Evolutionary conservation across 1,140 invertebrate species (phyloP).

Genomic region (Lepeophtheirus salmonis): DNA sequence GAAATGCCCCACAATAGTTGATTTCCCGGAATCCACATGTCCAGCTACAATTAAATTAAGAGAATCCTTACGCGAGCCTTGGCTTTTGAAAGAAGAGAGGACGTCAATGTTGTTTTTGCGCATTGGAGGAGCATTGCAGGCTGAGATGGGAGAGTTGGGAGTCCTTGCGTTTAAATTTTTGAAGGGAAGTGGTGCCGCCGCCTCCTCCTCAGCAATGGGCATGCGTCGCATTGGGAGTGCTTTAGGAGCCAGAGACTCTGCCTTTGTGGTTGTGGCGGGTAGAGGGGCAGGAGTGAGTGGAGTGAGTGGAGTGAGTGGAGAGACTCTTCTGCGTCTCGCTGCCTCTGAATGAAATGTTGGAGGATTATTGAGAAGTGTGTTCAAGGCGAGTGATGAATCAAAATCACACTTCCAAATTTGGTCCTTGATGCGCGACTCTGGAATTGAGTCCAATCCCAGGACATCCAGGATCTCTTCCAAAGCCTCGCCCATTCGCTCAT

Average conservation of each 20-base stretch:
- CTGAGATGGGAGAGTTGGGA: not conserved
- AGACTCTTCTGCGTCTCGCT: not conserved
- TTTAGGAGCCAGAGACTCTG: not conserved
- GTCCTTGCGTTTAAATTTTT: not conserved
- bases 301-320: not conserved
- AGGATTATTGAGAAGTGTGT: not conserved
- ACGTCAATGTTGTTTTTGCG: slow-evolving; percentile 31
- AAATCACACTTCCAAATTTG: slow-evolving; percentile 27
- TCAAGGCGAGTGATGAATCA: slow-evolving; percentile 20
- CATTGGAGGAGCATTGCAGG: not conserved
- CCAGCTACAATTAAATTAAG: slow-evolving; percentile 90
- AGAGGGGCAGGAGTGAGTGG: not conserved
- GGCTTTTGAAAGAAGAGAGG: slow-evolving; percentile 42
- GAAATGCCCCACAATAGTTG: slow-evolving; percentile 87
- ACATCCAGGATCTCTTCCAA: slow-evolving; percentile 30
- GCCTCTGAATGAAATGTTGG: not conserved
- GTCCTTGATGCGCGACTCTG: slow-evolving; percentile 26
- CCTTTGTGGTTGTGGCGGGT: not conserved
- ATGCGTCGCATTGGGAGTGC: not conserved
- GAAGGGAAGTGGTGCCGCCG: not conserved
- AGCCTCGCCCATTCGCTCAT: slow-evolving; percentile 22
- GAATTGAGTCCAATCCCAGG: slow-evolving; percentile 29
- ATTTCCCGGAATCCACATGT: slow-evolving; percentile 98
- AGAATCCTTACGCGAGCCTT: slow-evolving; percentile 52
- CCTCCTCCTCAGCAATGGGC: not conserved